Evolutionary conservation across 2,113 vertebrate species (phyloP).

Genomic region (Rhea pennata): DNA sequence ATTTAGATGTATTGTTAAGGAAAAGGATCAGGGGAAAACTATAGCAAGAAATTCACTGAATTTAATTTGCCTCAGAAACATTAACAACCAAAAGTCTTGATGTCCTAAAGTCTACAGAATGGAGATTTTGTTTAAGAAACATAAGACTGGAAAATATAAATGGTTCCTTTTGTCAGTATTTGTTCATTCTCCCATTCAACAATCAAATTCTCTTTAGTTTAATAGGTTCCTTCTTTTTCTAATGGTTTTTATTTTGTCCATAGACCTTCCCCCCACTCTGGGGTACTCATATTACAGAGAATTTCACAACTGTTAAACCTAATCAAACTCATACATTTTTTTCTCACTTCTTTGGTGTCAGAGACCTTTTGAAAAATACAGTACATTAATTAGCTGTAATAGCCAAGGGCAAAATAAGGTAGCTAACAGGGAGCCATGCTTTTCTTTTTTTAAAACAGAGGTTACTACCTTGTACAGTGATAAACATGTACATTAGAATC

Average conservation of each 20-base stretch:
- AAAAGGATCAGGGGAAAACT: background rate
- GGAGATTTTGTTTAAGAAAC: background rate
- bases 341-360: background rate
- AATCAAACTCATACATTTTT: accelerated
- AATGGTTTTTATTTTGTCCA: background rate
- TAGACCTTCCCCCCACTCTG: background rate
- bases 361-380: background rate
- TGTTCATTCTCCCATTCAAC: background rate
- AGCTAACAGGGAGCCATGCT: background rate
- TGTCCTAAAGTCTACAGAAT: background rate
- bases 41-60: background rate
- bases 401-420: background rate
- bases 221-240: background rate
- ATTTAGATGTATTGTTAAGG: background rate
- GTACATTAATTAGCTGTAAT: background rate
- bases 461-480: background rate
- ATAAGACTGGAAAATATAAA: background rate
- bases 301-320: background rate
- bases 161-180: background rate
- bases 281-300: background rate
- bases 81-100: background rate
- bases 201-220: background rate
- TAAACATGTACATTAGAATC: background rate
- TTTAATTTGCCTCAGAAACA: background rate
- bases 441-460: background rate